phyloP scores from a whole-genome alignment of 2,888 invertebrate species.

The Entomobrya proxima region DNA sequence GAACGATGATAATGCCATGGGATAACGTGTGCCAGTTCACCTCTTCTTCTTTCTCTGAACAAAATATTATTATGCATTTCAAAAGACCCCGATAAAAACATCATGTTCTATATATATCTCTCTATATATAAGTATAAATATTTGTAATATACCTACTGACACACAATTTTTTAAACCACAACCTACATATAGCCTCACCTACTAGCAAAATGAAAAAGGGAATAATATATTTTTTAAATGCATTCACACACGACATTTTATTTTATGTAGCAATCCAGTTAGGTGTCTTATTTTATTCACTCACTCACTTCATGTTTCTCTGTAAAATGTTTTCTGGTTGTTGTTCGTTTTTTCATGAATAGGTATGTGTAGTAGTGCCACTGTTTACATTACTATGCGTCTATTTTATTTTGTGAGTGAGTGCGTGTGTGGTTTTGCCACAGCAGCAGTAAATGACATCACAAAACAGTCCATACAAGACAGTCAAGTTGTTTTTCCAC shows the following conservation, averaged over 20 bases:
- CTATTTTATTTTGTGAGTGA: not conserved
- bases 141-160: no score
- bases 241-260: not conserved
- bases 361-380: not conserved
- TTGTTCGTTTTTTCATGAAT: not conserved
- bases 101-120: not conserved
- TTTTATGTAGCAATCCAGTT: not conserved
- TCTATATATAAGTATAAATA: no score
- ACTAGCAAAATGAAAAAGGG: not conserved
- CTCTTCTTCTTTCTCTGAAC: not conserved
- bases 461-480: slow-evolving; percentile 7
- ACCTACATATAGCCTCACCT: not conserved
- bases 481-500: slow-evolving; percentile 1
- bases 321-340: not conserved
- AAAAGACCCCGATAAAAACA: slow-evolving; percentile 10
- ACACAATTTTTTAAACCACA: slow-evolving; percentile 3
- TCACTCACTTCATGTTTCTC: not conserved
- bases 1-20: slow-evolving; percentile 1
- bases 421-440: slow-evolving; percentile 7
- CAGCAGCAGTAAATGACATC: slow-evolving; percentile 34
- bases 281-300: slow-evolving; percentile 26
- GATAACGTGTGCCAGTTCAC: not conserved
- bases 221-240: not conserved
- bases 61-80: slow-evolving; percentile 17
- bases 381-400: no score